phyloP scores from a whole-genome alignment of 2,888 invertebrate genomes.

The Schrankia costaestrigalis region DNA sequence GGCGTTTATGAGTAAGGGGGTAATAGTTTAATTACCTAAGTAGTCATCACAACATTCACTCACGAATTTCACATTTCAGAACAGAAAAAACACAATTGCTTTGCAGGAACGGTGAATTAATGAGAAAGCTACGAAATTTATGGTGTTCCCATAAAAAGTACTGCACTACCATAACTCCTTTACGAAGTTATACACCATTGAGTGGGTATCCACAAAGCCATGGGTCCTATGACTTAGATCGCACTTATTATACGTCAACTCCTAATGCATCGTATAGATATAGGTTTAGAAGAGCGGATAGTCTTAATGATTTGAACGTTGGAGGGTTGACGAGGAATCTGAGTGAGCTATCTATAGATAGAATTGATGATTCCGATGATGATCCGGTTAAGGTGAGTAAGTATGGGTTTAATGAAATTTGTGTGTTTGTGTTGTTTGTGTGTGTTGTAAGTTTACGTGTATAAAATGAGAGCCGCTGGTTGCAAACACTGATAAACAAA shows the following conservation, averaged over 20 bases:
- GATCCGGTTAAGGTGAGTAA: conserved; percentile 64
- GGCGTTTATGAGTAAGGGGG: too few species aligned
- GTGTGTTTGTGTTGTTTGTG: too few species aligned
- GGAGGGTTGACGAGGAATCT: conserved; percentile 56
- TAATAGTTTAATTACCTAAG: too few species aligned
- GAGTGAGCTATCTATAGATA: conserved; percentile 69
- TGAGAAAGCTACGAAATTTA: conserved; percentile 81
- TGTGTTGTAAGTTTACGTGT: too few species aligned
- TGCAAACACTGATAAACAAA: too few species aligned
- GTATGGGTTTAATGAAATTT: too few species aligned
- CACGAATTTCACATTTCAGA: conserved; percentile 74
- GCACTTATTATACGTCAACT: conserved; percentile 69
- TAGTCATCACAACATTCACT: conserved; percentile 22
- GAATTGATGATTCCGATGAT: conserved; percentile 64
- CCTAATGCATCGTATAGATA: conserved; percentile 65
- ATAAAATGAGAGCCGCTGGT: too few species aligned
- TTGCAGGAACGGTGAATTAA: conserved; percentile 82
- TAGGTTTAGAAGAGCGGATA: conserved; percentile 54
- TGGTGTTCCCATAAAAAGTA: conserved; percentile 83
- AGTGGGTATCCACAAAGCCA: conserved; percentile 73
- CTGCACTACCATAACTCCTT: conserved; percentile 68
- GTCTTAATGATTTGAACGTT: conserved; percentile 39
- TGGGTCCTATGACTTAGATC: conserved; percentile 68
- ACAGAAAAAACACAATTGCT: conserved; percentile 81
- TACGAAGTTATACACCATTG: conserved; percentile 63